Conservation (phyloP, 2,797 vertebrate genomes). For the Florisuga fusca region DNA sequence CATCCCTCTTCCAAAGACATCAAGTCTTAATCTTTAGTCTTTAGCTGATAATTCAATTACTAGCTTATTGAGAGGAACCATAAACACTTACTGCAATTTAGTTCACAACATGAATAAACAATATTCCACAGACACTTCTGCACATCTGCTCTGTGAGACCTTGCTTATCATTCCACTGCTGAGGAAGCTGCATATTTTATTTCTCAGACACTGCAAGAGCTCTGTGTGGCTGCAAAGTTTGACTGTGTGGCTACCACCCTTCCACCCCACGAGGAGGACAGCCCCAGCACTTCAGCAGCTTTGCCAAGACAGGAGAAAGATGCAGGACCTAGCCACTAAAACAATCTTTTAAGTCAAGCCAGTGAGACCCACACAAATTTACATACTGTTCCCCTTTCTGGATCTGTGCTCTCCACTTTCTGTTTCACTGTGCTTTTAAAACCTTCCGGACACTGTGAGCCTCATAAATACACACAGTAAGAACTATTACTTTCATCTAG, state of each 20-base stretch:
- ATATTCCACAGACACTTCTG: background rate
- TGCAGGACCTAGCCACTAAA: background rate
- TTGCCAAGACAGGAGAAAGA: background rate
- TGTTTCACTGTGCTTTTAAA: background rate
- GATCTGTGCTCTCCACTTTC: background rate
- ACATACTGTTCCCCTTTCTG: background rate
- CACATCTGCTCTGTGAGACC: background rate
- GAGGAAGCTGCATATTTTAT: background rate
- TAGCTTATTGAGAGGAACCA: background rate
- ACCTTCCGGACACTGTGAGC: background rate
- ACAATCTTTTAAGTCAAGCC: background rate
- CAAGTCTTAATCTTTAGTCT: background rate
- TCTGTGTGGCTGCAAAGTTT: background rate
- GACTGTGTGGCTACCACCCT: no score
- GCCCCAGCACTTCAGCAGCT: background rate
- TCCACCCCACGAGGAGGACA: background rate
- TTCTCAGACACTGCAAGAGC: background rate
- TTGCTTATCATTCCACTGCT: background rate
- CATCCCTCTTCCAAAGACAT: background rate
- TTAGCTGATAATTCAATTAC: background rate
- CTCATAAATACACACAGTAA: background rate
- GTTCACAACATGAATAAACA: background rate
- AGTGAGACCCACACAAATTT: background rate
- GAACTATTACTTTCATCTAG: background rate
- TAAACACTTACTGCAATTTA: background rate